Conservation (phyloP, 2,113 vertebrate genomes). For the Gnathonemus longibarbis region DNA sequence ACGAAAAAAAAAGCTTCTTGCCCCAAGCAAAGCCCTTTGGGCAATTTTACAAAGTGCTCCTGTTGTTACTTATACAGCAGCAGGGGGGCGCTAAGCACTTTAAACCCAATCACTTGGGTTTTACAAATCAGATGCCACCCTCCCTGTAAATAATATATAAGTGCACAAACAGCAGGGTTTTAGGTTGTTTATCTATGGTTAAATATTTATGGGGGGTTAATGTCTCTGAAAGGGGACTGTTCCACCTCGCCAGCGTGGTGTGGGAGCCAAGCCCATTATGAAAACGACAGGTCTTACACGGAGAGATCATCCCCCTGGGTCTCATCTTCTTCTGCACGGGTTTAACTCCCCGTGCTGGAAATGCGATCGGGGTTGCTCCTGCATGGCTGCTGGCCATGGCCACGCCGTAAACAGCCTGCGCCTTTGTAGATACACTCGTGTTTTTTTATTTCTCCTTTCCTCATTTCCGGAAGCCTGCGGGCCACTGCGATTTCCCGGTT, state of each 20-base stretch:
- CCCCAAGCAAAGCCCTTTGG: background rate
- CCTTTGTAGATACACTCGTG: background rate
- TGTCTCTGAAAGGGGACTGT: background rate
- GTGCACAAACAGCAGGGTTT: background rate
- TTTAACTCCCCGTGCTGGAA: background rate
- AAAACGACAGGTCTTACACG: background rate
- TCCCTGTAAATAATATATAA: constrained; percentile 17
- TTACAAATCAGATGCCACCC: constrained; percentile 10
- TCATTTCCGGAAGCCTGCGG: background rate
- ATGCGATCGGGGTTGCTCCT: background rate
- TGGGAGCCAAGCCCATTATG: background rate
- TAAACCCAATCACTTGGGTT: background rate
- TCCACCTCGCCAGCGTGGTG: background rate
- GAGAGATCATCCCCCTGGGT: background rate
- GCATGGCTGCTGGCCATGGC: background rate
- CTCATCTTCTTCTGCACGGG: background rate
- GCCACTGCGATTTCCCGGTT: background rate
- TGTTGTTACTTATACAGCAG: constrained; percentile 11
- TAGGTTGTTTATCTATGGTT: constrained; percentile 11
- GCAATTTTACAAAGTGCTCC: background rate
- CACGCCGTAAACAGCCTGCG: background rate
- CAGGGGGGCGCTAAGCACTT: background rate
- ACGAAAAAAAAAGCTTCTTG: background rate
- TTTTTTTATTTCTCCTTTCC: background rate
- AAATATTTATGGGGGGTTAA: constrained; percentile 18